Conservation (phyloP, 2,888 invertebrate genomes). For the Sabatieria punctata region DNA sequence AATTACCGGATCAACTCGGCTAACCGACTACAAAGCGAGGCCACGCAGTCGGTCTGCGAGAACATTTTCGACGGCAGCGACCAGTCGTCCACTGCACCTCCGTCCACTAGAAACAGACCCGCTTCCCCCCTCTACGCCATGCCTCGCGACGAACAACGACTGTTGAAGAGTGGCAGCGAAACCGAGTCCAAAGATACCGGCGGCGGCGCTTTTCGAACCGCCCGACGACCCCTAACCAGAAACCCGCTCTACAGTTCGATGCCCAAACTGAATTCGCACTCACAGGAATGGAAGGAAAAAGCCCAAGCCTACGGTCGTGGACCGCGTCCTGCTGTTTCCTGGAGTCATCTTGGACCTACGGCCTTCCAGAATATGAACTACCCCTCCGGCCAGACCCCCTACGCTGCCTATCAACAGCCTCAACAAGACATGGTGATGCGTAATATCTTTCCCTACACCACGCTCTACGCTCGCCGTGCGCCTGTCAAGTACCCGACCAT, state of each 20-base stretch:
- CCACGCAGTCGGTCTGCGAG: too few relatives aligned
- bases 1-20: too few relatives aligned
- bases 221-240: too few relatives aligned
- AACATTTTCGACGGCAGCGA: too few relatives aligned
- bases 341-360: not conserved
- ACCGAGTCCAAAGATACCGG: too few relatives aligned
- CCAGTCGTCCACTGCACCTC: too few relatives aligned
- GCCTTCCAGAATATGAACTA: not conserved
- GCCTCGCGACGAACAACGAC: too few relatives aligned
- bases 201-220: too few relatives aligned
- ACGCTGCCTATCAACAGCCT: not conserved
- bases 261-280: not conserved
- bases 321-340: not conserved
- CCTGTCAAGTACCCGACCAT: not conserved
- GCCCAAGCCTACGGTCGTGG: not conserved
- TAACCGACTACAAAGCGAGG: too few relatives aligned
- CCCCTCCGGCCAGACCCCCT: not conserved
- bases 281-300: not conserved
- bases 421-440: not conserved
- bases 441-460: conserved; percentile 7
- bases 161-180: too few relatives aligned
- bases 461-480: not conserved
- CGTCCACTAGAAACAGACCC: too few relatives aligned
- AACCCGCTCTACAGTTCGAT: conserved; percentile 1
- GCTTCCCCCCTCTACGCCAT: too few relatives aligned